A percentile compares a stretch with the other conserved stretches of the same genome.
phyloP scores from a whole-genome alignment of 2,113 vertebrate genomes.

The Mola mola region DNA sequence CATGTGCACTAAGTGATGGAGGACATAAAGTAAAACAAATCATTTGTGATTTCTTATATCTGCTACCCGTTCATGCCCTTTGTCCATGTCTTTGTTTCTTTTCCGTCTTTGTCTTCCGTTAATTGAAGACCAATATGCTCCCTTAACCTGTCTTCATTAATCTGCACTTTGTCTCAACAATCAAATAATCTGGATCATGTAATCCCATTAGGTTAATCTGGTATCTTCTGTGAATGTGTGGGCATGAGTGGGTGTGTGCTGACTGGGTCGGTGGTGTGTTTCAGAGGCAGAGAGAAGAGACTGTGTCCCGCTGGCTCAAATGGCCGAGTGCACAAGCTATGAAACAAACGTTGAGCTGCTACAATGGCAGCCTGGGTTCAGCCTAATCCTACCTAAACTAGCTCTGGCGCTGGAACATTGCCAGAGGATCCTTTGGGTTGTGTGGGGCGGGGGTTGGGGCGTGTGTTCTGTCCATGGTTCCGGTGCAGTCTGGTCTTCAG shows the following conservation, averaged over 20 bases:
- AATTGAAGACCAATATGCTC: conserved; percentile 8
- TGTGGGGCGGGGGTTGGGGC: too few species aligned
- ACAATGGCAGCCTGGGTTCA: too few species aligned
- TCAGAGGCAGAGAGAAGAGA: neutral
- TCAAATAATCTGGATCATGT: conserved; percentile 67
- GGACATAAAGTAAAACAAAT: neutral
- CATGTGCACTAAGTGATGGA: neutral
- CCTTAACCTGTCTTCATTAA: conserved; percentile 41
- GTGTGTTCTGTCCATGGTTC: too few species aligned
- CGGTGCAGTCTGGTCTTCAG: too few species aligned
- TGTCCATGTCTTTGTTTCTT: neutral
- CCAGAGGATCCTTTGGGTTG: too few species aligned
- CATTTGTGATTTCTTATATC: neutral
- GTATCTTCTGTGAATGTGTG: conserved; percentile 13
- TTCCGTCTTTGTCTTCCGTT: neutral
- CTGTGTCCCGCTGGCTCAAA: too few species aligned
- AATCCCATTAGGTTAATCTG: conserved; percentile 73
- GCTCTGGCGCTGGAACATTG: too few species aligned
- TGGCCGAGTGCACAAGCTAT: too few species aligned
- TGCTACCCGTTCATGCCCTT: neutral
- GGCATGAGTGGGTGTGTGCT: neutral
- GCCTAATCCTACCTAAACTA: too few species aligned
- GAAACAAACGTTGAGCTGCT: too few species aligned
- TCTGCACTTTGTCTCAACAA: conserved; percentile 51
- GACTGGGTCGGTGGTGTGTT: neutral